These are phyloP conservation scores for Spicauda simplicius DNA, from an alignment of 2,888 invertebrate species.

Conservation along the genomic window DNA sequence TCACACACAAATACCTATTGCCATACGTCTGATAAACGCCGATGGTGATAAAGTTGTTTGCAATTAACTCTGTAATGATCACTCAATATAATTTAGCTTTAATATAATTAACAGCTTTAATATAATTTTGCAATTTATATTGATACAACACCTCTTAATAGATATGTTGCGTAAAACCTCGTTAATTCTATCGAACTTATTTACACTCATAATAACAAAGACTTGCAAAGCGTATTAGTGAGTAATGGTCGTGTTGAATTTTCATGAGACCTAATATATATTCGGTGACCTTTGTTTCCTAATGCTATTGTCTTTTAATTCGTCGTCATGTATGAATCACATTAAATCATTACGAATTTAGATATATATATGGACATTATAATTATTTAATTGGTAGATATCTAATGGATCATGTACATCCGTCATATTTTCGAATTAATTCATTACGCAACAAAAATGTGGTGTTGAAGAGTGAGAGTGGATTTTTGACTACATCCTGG, in stretches of 20 bases:
- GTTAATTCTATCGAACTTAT: constrained; percentile 9
- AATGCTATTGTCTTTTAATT: constrained; percentile 60
- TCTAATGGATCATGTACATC: background rate
- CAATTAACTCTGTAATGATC: constrained; percentile 3
- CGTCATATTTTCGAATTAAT: constrained; percentile 22
- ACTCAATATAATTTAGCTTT: background rate
- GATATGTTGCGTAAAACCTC: background rate
- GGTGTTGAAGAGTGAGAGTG: constrained; percentile 19
- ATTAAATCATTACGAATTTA: background rate
- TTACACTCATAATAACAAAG: constrained; percentile 21
- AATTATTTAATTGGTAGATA: background rate
- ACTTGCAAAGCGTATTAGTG: constrained; percentile 44
- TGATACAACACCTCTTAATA: background rate
- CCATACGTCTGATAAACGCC: background rate
- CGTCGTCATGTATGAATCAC: constrained; percentile 61
- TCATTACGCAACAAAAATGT: constrained; percentile 13
- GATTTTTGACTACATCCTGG: constrained; percentile 27
- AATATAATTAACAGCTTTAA: background rate
- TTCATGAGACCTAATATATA: constrained; percentile 68
- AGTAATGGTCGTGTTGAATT: constrained; percentile 64
- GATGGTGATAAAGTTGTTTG: constrained; percentile 2
- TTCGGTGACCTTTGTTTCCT: constrained; percentile 70
- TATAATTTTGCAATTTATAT: constrained; percentile 1
- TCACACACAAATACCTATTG: constrained; percentile 6
- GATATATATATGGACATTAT: background rate